phyloP scores from a whole-genome alignment of 2,888 invertebrate species.

The Lobophora halterata region DNA sequence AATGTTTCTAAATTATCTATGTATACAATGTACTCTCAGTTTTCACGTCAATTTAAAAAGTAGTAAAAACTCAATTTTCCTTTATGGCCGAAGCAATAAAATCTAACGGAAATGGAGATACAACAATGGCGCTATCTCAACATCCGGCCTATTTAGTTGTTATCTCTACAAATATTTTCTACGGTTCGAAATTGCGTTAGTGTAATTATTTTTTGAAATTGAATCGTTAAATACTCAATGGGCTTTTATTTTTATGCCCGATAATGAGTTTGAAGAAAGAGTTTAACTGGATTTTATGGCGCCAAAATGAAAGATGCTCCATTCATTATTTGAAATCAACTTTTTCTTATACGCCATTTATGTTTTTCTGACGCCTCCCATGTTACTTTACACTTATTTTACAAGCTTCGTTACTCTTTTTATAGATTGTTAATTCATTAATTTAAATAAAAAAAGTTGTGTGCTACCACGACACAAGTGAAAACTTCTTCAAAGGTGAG shows the following conservation, averaged over 20 bases:
- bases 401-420: neutral
- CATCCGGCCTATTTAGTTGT: slow-evolving; percentile 58
- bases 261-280: slow-evolving; percentile 7
- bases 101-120: slow-evolving; percentile 54
- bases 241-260: slow-evolving; percentile 29
- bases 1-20: slow-evolving; percentile 25
- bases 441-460: no score
- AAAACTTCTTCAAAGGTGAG: no score
- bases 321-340: slow-evolving; percentile 15
- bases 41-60: slow-evolving; percentile 40
- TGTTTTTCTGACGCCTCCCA: neutral
- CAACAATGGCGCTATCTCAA: slow-evolving; percentile 56
- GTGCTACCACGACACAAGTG: no score
- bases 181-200: slow-evolving; percentile 46
- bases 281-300: slow-evolving; percentile 12
- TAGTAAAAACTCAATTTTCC: slow-evolving; percentile 48
- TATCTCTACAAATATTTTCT: slow-evolving; percentile 48
- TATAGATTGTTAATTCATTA: neutral
- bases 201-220: slow-evolving; percentile 61
- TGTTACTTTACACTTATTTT: neutral
- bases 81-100: slow-evolving; percentile 48
- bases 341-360: slow-evolving; percentile 6
- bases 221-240: slow-evolving; percentile 53
- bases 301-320: slow-evolving; percentile 6
- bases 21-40: slow-evolving; percentile 29